Percentiles rank a stretch among this genome's conserved stretches.
Evolutionary conservation across 2,888 invertebrate species (phyloP).

Genomic region (Ophion costatus): DNA sequence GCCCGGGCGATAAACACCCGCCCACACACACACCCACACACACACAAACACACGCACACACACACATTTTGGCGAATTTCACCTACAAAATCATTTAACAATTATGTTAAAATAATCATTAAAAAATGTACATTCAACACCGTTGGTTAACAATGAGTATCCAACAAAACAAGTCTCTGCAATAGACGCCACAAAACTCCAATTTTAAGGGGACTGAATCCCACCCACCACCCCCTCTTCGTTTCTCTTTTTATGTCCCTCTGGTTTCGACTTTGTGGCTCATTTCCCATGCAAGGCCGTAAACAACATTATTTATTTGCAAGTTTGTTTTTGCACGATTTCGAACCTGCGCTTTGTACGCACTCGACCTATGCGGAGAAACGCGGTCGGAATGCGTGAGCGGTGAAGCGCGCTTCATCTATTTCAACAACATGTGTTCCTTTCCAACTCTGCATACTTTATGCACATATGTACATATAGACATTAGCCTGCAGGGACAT

Average conservation of each 20-base stretch:
- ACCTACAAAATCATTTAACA: too few species aligned
- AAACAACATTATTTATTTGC: slow-evolving; percentile 77
- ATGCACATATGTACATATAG: background rate
- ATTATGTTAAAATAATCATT: too few species aligned
- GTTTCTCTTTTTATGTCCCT: background rate
- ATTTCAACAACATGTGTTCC: slow-evolving; percentile 57
- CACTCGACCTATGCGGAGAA: slow-evolving; percentile 59
- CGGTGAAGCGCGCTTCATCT: slow-evolving; percentile 63
- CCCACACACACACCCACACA: background rate
- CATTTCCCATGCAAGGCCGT: slow-evolving; percentile 65
- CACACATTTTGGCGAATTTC: too few species aligned
- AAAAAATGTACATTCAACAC: background rate
- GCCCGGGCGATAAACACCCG: background rate
- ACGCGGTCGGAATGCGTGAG: slow-evolving; percentile 71
- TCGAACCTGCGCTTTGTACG: slow-evolving; percentile 23
- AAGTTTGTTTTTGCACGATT: slow-evolving; percentile 73
- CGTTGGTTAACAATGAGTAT: slow-evolving; percentile 38
- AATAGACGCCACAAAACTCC: slow-evolving; percentile 40
- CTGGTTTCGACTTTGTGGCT: slow-evolving; percentile 1
- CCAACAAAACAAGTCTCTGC: slow-evolving; percentile 42
- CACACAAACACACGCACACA: too few species aligned
- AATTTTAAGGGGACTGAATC: slow-evolving; percentile 36
- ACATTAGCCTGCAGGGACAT: slow-evolving; percentile 38
- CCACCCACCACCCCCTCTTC: background rate
- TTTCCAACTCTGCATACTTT: slow-evolving; percentile 25